Evolutionary conservation across 2,888 invertebrate species (phyloP).

Genomic region (Rhabditoides inermis): DNA sequence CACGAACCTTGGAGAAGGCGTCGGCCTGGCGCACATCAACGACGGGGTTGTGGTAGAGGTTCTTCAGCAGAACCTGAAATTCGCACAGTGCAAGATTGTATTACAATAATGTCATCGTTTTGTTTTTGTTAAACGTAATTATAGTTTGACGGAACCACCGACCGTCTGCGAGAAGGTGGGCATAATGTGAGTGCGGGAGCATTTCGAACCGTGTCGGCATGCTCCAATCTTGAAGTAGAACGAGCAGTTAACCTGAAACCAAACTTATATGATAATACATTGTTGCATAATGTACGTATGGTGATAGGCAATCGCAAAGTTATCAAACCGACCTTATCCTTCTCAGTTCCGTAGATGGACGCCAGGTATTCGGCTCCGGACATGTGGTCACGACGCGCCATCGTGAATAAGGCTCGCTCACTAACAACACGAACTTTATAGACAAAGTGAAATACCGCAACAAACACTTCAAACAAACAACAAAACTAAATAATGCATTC

Average conservation of each 20-base stretch:
- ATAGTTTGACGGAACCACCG: too few species aligned
- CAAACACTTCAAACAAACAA: too few species aligned
- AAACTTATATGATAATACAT: background rate
- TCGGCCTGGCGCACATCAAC: conserved; percentile 40
- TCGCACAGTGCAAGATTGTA: too few species aligned
- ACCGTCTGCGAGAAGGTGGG: conserved; percentile 98
- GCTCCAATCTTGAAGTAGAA: conserved; percentile 99
- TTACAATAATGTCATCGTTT: too few species aligned
- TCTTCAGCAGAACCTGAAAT: conserved; percentile 76
- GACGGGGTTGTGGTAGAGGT: conserved; percentile 80
- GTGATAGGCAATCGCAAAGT: too few species aligned
- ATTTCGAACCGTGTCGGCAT: conserved; percentile 94
- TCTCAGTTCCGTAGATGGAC: conserved; percentile 93
- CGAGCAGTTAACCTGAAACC: conserved; percentile 73
- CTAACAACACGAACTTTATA: too few species aligned
- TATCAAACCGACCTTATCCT: conserved; percentile 73
- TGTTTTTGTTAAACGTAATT: too few species aligned
- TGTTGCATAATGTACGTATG: conserved; percentile 3
- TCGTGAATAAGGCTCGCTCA: too few species aligned
- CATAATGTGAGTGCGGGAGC: conserved; percentile 97
- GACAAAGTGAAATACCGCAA: too few species aligned
- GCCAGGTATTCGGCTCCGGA: conserved; percentile 81
- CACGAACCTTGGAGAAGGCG: conserved; percentile 15
- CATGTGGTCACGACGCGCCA: too few species aligned
- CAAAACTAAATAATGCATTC: too few species aligned